Percentiles rank a stretch among this genome's conserved stretches.
These are phyloP conservation scores for Diabrotica virgifera DNA, from an alignment of 1,140 invertebrate genomes.

Conservation along the genomic window DNA sequence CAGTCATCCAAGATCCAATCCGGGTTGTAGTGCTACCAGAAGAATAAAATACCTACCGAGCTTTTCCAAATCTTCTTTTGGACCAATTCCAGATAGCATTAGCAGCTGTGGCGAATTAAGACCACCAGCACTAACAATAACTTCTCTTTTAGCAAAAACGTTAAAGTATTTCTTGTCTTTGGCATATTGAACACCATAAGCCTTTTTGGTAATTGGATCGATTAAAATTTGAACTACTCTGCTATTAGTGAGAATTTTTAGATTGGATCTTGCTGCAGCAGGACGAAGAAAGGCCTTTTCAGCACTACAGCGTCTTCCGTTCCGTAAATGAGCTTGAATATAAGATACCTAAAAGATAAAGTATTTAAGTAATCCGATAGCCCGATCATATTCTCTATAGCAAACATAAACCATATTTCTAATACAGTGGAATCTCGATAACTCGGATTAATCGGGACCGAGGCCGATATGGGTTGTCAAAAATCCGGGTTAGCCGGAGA, in stretches of 20 bases:
- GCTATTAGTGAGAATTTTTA: conserved; percentile 80
- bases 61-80: conserved; percentile 55
- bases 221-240: conserved; percentile 81
- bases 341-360: conserved; percentile 61
- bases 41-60: conserved; percentile 21
- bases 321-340: conserved; percentile 72
- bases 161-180: conserved; percentile 53
- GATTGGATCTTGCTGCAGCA: conserved; percentile 73
- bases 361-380: no score
- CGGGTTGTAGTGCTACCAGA: no score
- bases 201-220: conserved; percentile 60
- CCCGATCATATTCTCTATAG: no score
- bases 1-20: no score
- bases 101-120: conserved; percentile 78
- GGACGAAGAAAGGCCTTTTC: conserved; percentile 86
- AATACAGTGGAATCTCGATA: no score
- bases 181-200: conserved; percentile 65
- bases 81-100: conserved; percentile 79
- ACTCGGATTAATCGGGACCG: no score
- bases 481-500: no score
- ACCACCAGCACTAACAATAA: conserved; percentile 82
- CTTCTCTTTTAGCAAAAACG: conserved; percentile 76
- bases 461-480: no score
- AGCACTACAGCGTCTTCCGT: conserved; percentile 84
- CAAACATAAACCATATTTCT: no score